Evolutionary conservation across 2,888 invertebrate genomes (phyloP).

Genomic region (Cephus nigrinus): DNA sequence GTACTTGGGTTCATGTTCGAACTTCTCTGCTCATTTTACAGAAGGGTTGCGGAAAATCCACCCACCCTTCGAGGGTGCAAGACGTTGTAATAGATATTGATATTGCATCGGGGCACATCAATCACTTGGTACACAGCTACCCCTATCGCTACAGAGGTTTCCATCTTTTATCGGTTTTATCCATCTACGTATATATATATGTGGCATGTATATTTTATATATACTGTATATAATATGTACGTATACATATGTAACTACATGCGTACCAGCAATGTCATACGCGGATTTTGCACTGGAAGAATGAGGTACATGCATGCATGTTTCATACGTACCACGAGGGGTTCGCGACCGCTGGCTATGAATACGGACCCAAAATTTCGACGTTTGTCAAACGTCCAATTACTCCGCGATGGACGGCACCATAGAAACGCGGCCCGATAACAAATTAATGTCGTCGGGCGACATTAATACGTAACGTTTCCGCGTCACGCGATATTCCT

Average conservation of each 20-base stretch:
- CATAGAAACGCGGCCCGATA: not conserved
- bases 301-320: not conserved
- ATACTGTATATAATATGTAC: no score
- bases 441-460: not conserved
- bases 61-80: slow-evolving; percentile 1
- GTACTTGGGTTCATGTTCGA: not conserved
- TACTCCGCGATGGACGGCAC: not conserved
- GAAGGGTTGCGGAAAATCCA: slow-evolving; percentile 4
- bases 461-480: not conserved
- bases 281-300: not conserved
- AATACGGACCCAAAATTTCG: slow-evolving; percentile 1
- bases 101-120: slow-evolving; percentile 6
- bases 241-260: not conserved
- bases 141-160: not conserved
- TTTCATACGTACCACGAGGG: not conserved
- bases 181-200: not conserved
- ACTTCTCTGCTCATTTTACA: not conserved
- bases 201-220: not conserved
- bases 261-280: not conserved
- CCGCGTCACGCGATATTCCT: not conserved
- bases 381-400: slow-evolving; percentile 8
- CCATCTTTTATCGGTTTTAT: not conserved
- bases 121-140: slow-evolving; percentile 7
- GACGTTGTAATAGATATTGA: slow-evolving; percentile 8
- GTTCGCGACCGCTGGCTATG: not conserved